Conservation (phyloP, 2,888 invertebrate species). For the Zhuqinia jingwanae region DNA sequence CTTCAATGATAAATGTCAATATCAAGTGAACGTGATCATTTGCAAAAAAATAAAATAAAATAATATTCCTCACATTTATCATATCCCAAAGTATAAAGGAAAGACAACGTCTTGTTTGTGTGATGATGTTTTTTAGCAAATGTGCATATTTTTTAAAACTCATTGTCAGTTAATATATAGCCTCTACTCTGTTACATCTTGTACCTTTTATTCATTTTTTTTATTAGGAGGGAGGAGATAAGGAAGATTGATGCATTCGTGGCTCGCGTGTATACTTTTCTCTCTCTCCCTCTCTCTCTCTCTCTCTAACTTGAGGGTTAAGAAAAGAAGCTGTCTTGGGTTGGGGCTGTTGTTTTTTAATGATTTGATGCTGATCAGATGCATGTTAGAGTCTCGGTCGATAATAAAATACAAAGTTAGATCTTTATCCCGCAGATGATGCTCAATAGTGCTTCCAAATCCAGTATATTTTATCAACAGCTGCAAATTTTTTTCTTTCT, state of each 20-base stretch:
- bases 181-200: background rate
- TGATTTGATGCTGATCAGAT: conserved; percentile 10
- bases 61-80: conserved; percentile 48
- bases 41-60: too few relatives aligned
- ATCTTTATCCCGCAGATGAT: conserved; percentile 27
- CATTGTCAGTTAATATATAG: background rate
- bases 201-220: background rate
- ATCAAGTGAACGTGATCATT: conserved; percentile 55
- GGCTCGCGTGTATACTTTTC: conserved; percentile 64
- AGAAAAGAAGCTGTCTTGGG: conserved; percentile 56
- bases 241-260: conserved; percentile 66
- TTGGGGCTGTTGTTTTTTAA: conserved; percentile 48
- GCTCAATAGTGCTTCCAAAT: too few relatives aligned
- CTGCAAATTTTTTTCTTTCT: conserved; percentile 37
- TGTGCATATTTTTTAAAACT: background rate
- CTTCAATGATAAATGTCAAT: conserved; percentile 55
- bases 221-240: conserved; percentile 58
- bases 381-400: background rate
- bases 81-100: conserved; percentile 11
- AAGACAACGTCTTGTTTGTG: too few relatives aligned
- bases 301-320: conserved; percentile 45
- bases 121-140: conserved; percentile 20
- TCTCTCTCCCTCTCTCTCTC: too few relatives aligned
- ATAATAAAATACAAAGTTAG: background rate
- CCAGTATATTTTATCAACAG: conserved; percentile 34